Evolutionary conservation across 1,140 invertebrate species (phyloP).

Genomic region (Solen grandis): DNA sequence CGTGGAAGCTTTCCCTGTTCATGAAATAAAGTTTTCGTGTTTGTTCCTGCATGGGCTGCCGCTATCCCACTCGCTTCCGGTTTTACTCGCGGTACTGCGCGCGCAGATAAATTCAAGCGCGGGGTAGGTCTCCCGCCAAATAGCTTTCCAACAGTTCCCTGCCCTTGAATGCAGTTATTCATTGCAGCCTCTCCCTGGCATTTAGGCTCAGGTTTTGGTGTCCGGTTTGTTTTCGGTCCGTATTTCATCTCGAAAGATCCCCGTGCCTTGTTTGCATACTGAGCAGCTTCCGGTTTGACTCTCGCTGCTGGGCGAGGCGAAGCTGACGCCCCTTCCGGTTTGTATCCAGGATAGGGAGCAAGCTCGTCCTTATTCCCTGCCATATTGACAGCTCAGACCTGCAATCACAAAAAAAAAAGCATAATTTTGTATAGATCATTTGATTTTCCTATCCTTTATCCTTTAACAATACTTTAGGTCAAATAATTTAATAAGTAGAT

Average conservation of each 20-base stretch:
- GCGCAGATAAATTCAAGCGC: constrained; percentile 54
- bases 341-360: constrained; percentile 77
- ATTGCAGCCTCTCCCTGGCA: constrained; percentile 65
- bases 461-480: no score
- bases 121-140: constrained; percentile 66
- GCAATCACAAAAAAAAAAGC: no score
- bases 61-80: constrained; percentile 60
- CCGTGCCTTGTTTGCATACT: constrained; percentile 62
- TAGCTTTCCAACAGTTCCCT: constrained; percentile 66
- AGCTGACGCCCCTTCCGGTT: constrained; percentile 58
- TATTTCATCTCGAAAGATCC: constrained; percentile 69
- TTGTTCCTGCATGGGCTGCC: constrained; percentile 55
- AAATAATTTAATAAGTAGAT: no score
- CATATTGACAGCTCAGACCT: no score
- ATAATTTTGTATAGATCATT: no score
- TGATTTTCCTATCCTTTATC: no score
- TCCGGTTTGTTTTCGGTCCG: constrained; percentile 36
- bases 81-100: constrained; percentile 62
- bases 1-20: constrained; percentile 54
- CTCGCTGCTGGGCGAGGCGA: constrained; percentile 60
- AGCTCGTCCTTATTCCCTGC: no score
- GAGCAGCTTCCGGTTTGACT: constrained; percentile 69
- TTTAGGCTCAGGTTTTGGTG: constrained; percentile 66
- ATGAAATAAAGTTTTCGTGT: constrained; percentile 57
- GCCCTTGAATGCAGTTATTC: constrained; percentile 65